Evolutionary conservation across 2,888 invertebrate species (phyloP).

Genomic region (Steinernema scapterisci): DNA sequence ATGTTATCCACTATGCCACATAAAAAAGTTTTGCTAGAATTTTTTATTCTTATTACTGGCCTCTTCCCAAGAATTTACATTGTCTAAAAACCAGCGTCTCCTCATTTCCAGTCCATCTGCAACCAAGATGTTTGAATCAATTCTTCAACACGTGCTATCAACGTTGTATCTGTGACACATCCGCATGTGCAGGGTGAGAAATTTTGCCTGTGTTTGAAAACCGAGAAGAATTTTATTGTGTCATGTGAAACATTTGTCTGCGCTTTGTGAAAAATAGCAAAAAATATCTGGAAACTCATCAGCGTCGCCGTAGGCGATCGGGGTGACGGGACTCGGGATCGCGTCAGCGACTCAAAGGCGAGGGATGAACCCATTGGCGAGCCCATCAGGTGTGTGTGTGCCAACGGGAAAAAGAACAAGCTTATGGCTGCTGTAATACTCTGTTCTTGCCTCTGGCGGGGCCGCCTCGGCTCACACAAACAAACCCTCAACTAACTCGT

Average conservation of each 20-base stretch:
- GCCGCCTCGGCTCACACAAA: constrained; percentile 31
- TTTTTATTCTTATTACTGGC: no score
- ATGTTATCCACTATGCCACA: no score
- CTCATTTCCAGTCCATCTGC: background rate
- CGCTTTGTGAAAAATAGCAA: background rate
- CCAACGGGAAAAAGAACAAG: constrained; percentile 17
- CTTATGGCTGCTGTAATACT: constrained; percentile 27
- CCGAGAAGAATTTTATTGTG: constrained; percentile 1
- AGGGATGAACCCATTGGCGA: background rate
- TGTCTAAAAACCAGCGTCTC: background rate
- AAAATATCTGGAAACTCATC: constrained; percentile 13
- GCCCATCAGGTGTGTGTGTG: constrained; percentile 32
- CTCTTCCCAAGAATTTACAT: background rate
- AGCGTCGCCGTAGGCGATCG: constrained; percentile 4
- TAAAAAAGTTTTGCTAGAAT: no score
- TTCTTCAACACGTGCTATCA: background rate
- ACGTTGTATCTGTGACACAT: background rate
- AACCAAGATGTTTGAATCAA: background rate
- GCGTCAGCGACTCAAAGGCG: background rate
- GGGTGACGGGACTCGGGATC: no score
- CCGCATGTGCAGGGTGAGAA: background rate
- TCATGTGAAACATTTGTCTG: constrained; percentile 30
- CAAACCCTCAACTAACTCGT: constrained; percentile 25
- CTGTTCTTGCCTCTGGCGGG: constrained; percentile 28
- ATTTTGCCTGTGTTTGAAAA: background rate